These are phyloP conservation scores for Melanerpes aurifrons DNA, from an alignment of 2,113 vertebrate genomes.

Conservation along the genomic window DNA sequence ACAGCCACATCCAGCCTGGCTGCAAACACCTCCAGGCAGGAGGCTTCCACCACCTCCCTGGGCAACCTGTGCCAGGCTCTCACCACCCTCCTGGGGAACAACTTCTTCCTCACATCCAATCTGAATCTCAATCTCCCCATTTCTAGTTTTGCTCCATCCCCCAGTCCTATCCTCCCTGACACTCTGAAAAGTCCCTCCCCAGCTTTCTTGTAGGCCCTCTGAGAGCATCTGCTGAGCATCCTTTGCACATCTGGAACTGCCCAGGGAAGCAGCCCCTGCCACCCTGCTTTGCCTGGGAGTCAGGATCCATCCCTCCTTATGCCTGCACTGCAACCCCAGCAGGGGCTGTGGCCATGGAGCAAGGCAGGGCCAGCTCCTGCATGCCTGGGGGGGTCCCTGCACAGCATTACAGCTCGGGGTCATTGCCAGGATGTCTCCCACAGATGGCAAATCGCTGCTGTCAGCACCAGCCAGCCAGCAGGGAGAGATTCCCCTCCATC, in stretches of 20 bases:
- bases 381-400: not conserved
- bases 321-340: fast-evolving
- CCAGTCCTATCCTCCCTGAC: no score
- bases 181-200: no score
- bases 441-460: fast-evolving
- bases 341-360: not conserved
- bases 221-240: not conserved
- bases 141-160: no score
- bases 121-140: no score
- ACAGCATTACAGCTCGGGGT: fast-evolving
- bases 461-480: not conserved
- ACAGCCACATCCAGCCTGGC: no score
- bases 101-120: no score
- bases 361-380: not conserved
- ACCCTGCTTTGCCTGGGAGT: not conserved
- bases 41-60: no score
- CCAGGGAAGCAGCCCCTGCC: not conserved
- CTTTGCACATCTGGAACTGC: not conserved
- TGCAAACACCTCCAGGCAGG: no score
- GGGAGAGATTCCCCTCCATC: not conserved
- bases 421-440: not conserved
- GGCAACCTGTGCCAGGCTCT: no score
- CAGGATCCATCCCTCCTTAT: no score
- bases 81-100: no score
- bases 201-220: no score